Percentiles rank a stretch among this genome's conserved stretches.
These are phyloP conservation scores for Zaprionus africanus DNA, from an alignment of 1,140 invertebrate species.

Conservation along the genomic window DNA sequence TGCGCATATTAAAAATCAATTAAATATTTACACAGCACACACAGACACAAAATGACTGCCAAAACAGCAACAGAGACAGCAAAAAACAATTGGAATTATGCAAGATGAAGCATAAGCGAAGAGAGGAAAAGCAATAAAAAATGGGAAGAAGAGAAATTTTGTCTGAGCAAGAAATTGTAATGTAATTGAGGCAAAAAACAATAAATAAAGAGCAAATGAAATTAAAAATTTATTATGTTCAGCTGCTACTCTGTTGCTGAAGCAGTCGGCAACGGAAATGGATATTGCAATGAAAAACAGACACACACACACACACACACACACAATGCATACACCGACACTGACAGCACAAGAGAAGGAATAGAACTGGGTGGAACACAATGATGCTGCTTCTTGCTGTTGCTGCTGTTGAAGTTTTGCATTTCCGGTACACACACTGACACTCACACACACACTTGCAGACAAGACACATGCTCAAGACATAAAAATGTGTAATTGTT, in stretches of 20 bases:
- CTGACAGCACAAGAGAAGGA: constrained; percentile 21
- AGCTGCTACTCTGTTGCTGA: constrained; percentile 44
- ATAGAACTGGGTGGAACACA: constrained; percentile 9
- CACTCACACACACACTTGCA: constrained; percentile 28
- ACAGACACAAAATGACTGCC: constrained; percentile 44
- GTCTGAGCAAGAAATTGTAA: constrained; percentile 51
- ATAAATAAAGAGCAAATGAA: constrained; percentile 63
- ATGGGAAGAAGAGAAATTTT: background rate
- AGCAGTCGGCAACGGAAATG: constrained; percentile 64
- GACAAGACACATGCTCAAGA: constrained; percentile 62
- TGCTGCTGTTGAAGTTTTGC: constrained; percentile 69
- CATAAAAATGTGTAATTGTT: constrained; percentile 80
- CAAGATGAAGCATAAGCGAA: constrained; percentile 13
- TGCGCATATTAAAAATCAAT: constrained; percentile 78
- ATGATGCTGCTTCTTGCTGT: constrained; percentile 40
- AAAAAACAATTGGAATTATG: constrained; percentile 61
- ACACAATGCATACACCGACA: constrained; percentile 3
- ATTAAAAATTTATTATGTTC: constrained; percentile 78
- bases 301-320: constrained; percentile 32
- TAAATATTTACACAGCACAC: constrained; percentile 73
- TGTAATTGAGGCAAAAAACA: constrained; percentile 68
- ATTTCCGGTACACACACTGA: constrained; percentile 68
- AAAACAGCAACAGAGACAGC: constrained; percentile 35
- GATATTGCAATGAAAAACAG: constrained; percentile 72
- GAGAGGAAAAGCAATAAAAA: background rate